Conservation (phyloP, 1,140 invertebrate genomes). For the Drosophila murphyi region DNA sequence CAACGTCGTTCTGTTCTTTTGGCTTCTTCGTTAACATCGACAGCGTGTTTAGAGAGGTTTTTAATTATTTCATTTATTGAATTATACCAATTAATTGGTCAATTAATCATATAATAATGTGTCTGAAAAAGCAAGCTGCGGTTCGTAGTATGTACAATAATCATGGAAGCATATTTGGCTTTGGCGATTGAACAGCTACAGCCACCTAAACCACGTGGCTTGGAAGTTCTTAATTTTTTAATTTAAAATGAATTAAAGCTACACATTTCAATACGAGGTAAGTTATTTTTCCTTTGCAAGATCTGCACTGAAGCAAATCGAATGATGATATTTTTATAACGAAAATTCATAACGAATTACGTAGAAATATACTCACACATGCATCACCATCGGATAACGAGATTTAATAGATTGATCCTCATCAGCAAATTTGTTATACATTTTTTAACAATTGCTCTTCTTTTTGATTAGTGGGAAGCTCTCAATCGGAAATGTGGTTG, state of each 20-base stretch:
- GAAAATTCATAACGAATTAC: too few relatives aligned
- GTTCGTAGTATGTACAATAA: neutral
- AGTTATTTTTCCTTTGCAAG: neutral
- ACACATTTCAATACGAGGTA: neutral
- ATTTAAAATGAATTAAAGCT: neutral
- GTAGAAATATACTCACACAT: too few relatives aligned
- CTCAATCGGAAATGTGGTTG: too few relatives aligned
- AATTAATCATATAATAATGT: neutral
- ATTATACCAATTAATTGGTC: neutral
- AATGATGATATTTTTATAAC: slow-evolving; percentile 51
- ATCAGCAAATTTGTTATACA: too few relatives aligned
- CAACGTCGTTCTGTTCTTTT: slow-evolving; percentile 20
- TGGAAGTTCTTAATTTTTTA: neutral
- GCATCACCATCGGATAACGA: too few relatives aligned
- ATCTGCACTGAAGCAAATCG: neutral
- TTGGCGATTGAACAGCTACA: slow-evolving; percentile 14
- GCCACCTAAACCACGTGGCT: slow-evolving; percentile 29
- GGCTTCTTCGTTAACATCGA: neutral
- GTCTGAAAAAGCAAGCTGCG: too few relatives aligned
- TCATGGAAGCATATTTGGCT: neutral
- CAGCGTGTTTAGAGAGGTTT: neutral
- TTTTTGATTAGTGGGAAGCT: too few relatives aligned
- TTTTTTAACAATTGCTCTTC: too few relatives aligned
- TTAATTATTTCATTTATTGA: neutral
- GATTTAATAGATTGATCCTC: too few relatives aligned